Percentiles rank a stretch among this genome's conserved stretches.
phyloP scores from a whole-genome alignment of 2,113 vertebrate species.

The Stigmatopora argus region DNA sequence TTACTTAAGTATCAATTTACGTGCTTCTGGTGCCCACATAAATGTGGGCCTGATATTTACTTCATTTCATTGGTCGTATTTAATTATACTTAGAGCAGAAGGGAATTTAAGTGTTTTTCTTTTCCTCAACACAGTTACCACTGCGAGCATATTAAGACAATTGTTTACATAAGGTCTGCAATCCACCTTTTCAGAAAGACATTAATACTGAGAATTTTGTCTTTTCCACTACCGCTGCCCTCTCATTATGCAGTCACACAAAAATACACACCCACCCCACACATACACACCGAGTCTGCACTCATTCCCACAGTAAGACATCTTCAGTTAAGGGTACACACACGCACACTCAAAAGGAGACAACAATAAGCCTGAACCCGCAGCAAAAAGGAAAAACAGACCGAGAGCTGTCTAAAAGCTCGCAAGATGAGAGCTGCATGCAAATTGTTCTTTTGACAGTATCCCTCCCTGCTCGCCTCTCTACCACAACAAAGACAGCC shows the following conservation, averaged over 20 bases:
- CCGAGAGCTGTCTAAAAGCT: constrained; percentile 62
- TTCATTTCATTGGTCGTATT: background rate
- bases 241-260: constrained; percentile 21
- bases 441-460: constrained; percentile 69
- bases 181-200: constrained; percentile 7
- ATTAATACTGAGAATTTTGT: background rate
- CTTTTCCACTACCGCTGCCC: constrained; percentile 4
- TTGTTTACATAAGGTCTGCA: background rate
- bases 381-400: constrained; percentile 59
- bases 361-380: constrained; percentile 38
- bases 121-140: constrained; percentile 1
- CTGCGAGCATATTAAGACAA: background rate
- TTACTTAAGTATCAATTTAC: background rate
- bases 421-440: constrained; percentile 68
- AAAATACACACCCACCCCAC: background rate
- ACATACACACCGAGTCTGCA: background rate
- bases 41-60: background rate
- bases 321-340: constrained; percentile 5
- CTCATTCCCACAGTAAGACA: constrained; percentile 4
- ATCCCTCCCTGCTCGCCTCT: constrained; percentile 56
- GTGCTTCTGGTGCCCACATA: background rate
- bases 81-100: constrained; percentile 1
- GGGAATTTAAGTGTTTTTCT: background rate
- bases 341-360: constrained; percentile 32
- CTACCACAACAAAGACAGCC: constrained; percentile 50